phyloP scores from a whole-genome alignment of 2,797 vertebrate genomes.

The Gila robusta region DNA sequence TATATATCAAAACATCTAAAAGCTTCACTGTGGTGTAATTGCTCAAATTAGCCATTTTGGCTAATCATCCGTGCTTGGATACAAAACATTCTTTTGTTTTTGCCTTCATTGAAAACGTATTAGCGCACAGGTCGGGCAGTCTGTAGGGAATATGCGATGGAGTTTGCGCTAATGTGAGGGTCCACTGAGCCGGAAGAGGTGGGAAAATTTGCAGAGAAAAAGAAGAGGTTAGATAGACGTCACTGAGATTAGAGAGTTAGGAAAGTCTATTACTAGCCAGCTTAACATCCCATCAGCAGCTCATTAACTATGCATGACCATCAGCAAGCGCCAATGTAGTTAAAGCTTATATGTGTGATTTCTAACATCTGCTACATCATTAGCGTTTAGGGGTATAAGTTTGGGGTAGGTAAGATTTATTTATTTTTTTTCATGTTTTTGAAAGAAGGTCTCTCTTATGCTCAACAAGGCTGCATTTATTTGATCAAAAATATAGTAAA shows the following conservation, averaged over 20 bases:
- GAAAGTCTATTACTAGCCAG: neutral
- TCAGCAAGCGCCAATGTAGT: slow-evolving; percentile 7
- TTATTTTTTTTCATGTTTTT: neutral
- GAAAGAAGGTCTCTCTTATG: too few relatives aligned
- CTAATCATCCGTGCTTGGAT: slow-evolving; percentile 56
- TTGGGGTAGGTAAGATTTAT: neutral
- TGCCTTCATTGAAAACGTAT: slow-evolving; percentile 43
- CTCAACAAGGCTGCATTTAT: neutral
- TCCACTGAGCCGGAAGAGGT: slow-evolving; percentile 22
- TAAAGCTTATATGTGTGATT: slow-evolving; percentile 1
- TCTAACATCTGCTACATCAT: slow-evolving; percentile 27
- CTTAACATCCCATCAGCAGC: slow-evolving; percentile 12
- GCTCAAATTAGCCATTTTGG: slow-evolving; percentile 50
- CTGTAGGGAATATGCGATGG: slow-evolving; percentile 29
- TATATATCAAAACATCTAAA: slow-evolving; percentile 57
- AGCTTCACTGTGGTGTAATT: slow-evolving; percentile 48
- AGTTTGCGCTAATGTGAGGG: slow-evolving; percentile 28
- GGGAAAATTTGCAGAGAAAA: neutral
- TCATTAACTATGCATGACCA: slow-evolving; percentile 9
- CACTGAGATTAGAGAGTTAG: neutral
- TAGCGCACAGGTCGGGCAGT: slow-evolving; percentile 36
- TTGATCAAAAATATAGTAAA: neutral
- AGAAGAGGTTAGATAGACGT: neutral
- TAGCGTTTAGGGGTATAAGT: neutral
- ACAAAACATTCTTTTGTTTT: slow-evolving; percentile 36